phyloP scores from a whole-genome alignment of 2,888 invertebrate species.

The Agonum fuliginosum region DNA sequence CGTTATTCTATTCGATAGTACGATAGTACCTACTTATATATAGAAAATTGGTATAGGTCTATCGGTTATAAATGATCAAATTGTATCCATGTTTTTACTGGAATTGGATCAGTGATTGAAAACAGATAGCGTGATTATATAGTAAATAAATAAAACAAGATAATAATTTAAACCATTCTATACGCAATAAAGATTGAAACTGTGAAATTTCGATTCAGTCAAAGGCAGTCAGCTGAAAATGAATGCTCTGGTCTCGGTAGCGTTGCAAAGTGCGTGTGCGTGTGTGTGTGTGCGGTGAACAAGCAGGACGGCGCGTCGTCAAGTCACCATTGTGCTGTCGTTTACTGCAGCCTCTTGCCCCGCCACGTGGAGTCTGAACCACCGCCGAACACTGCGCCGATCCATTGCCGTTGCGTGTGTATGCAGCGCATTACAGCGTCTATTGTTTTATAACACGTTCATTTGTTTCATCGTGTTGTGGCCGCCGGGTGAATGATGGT shows the following conservation, averaged over 20 bases:
- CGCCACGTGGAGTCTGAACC: constrained; percentile 6
- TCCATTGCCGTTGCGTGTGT: constrained; percentile 34
- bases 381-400: constrained; percentile 35
- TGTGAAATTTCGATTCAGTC: constrained; percentile 35
- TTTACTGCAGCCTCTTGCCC: constrained; percentile 33
- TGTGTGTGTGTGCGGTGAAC: constrained; percentile 10
- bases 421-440: constrained; percentile 55
- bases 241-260: constrained; percentile 8
- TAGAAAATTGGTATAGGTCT: constrained; percentile 17
- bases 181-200: constrained; percentile 22
- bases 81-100: background rate
- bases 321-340: constrained; percentile 55
- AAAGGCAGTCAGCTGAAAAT: constrained; percentile 16
- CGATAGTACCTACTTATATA: constrained; percentile 1
- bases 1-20: too few relatives aligned
- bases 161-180: constrained; percentile 14
- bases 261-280: background rate
- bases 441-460: constrained; percentile 60
- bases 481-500: constrained; percentile 58
- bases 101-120: constrained; percentile 11
- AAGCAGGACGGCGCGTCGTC: constrained; percentile 43
- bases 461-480: constrained; percentile 60
- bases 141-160: constrained; percentile 28
- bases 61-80: constrained; percentile 1
- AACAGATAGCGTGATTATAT: constrained; percentile 7